Conservation (phyloP, 2,113 vertebrate genomes). For the Phalacrocorax carbo region DNA sequence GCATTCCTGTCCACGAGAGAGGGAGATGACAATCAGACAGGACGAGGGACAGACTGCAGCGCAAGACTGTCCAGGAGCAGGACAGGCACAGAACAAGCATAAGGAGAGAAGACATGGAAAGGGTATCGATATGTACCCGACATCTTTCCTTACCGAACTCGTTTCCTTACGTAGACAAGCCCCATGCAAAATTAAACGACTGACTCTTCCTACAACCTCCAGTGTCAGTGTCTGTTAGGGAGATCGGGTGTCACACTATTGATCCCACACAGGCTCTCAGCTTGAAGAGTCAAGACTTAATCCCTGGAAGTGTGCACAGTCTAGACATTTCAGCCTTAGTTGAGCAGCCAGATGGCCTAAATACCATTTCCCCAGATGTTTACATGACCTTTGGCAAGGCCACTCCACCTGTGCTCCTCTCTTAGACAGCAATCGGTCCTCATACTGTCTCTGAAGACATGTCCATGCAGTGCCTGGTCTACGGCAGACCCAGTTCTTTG, state of each 20-base stretch:
- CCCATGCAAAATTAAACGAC: neutral
- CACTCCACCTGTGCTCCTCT: neutral
- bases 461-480: neutral
- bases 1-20: too few relatives aligned
- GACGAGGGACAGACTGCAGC: neutral
- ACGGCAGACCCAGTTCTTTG: neutral
- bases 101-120: neutral
- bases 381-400: neutral
- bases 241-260: neutral
- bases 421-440: neutral
- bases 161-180: neutral
- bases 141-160: neutral
- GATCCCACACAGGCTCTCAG: neutral
- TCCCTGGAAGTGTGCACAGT: neutral
- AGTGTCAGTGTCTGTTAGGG: neutral
- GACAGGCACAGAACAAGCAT: neutral
- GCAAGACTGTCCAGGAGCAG: neutral
- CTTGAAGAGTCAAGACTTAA: neutral
- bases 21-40: neutral
- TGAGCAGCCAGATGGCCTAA: neutral
- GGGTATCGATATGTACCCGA: accelerated
- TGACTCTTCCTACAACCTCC: neutral
- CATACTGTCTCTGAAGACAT: neutral
- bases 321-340: neutral
- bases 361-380: neutral